Percentiles rank a stretch among this genome's conserved stretches.
These are phyloP conservation scores for Patella depressa DNA, from an alignment of 2,888 invertebrate genomes.

Conservation along the genomic window DNA sequence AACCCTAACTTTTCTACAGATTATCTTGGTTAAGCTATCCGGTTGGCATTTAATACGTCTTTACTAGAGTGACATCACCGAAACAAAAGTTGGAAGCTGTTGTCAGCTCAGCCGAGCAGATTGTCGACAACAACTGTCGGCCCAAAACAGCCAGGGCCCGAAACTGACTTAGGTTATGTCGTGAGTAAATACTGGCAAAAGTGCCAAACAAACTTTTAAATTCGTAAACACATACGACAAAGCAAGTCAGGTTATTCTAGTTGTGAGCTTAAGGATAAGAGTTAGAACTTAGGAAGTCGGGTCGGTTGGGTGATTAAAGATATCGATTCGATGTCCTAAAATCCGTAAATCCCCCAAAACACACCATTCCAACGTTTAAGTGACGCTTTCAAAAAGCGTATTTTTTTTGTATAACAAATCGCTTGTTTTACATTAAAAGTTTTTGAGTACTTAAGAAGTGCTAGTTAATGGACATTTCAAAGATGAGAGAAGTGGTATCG, in stretches of 20 bases:
- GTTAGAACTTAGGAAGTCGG: not conserved
- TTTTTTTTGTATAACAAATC: no score
- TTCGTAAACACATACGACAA: constrained; percentile 19
- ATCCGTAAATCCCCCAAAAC: no score
- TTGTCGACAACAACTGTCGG: constrained; percentile 7
- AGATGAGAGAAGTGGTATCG: no score
- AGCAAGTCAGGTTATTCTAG: constrained; percentile 17
- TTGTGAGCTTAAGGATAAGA: constrained; percentile 9
- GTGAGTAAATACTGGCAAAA: constrained; percentile 22
- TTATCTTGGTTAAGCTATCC: constrained; percentile 17
- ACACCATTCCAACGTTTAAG: no score
- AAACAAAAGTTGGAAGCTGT: constrained; percentile 7
- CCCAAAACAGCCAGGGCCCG: constrained; percentile 2
- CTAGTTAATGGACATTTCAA: no score
- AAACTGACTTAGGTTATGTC: constrained; percentile 18
- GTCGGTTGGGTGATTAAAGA: no score
- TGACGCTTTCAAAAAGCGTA: no score
- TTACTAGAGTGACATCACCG: constrained; percentile 18
- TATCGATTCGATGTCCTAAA: no score
- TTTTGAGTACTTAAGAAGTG: no score
- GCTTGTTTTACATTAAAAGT: no score
- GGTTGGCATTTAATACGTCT: constrained; percentile 19
- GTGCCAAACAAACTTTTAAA: constrained; percentile 11
- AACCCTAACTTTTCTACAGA: constrained; percentile 21
- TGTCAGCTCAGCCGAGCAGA: not conserved